phyloP scores from a whole-genome alignment of 2,113 vertebrate genomes.

The Mesoclemmys tuberculata region DNA sequence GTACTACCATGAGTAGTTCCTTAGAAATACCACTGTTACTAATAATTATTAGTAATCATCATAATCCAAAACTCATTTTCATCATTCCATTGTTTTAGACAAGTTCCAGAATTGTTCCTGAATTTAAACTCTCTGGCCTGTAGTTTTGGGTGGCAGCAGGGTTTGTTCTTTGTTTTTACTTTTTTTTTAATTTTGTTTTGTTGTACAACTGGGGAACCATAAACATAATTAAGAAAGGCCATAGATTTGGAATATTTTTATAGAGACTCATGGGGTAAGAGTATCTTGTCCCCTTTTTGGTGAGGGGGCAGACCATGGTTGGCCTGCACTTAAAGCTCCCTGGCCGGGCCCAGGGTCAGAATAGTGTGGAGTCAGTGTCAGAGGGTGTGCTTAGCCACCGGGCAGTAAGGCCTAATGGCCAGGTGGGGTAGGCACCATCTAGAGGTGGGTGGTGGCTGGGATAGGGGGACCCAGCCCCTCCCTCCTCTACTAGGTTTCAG shows the following conservation, averaged over 20 bases:
- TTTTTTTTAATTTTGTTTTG: neutral
- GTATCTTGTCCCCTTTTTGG: too few species aligned
- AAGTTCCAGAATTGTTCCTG: neutral
- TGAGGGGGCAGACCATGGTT: too few species aligned
- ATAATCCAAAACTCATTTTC: neutral
- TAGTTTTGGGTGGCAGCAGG: neutral
- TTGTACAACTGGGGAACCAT: neutral
- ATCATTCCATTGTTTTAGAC: neutral
- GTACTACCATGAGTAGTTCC: neutral
- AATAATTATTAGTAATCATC: neutral
- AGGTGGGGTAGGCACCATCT: too few species aligned
- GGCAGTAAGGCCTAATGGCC: too few species aligned
- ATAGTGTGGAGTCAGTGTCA: too few species aligned
- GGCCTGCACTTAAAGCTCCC: too few species aligned
- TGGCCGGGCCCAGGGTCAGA: too few species aligned
- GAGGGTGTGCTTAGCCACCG: too few species aligned
- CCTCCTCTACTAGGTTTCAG: too few species aligned
- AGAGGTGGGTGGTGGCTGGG: too few species aligned
- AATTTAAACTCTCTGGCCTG: neutral
- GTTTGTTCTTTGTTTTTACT: neutral
- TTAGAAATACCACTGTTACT: neutral
- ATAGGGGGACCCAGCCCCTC: too few species aligned
- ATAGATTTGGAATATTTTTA: neutral
- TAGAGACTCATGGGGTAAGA: too few species aligned
- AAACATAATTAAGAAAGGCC: neutral